Conservation (phyloP, 2,888 invertebrate genomes). For the Ecdyonurus torrentis region DNA sequence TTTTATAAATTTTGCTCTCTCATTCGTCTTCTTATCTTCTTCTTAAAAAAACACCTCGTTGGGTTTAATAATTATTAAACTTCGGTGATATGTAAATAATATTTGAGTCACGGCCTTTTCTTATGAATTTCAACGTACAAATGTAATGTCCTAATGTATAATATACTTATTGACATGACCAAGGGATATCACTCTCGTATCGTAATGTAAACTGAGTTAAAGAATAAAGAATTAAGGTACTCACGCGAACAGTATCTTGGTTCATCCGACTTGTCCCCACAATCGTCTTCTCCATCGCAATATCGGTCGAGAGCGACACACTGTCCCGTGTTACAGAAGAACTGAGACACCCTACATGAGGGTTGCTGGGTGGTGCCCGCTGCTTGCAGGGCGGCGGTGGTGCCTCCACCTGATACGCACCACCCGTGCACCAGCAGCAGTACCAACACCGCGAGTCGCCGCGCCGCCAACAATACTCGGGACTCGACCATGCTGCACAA, state of each 20-base stretch:
- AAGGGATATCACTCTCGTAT: no score
- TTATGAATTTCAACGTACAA: no score
- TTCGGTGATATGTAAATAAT: no score
- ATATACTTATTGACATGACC: no score
- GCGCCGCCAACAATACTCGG: not conserved
- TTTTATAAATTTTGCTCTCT: no score
- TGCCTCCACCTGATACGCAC: not conserved
- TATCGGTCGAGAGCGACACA: constrained; percentile 57
- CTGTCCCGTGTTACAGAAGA: constrained; percentile 39
- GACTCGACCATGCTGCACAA: not conserved
- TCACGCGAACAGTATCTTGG: constrained; percentile 58
- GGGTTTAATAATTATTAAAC: no score
- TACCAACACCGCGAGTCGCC: not conserved
- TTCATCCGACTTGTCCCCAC: constrained; percentile 63
- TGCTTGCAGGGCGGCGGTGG: constrained; percentile 6
- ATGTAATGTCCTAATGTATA: no score
- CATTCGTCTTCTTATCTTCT: no score
- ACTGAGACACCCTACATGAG: constrained; percentile 38
- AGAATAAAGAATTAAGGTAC: no score
- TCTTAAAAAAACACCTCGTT: no score
- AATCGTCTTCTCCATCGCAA: constrained; percentile 62
- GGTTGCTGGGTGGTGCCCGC: constrained; percentile 7
- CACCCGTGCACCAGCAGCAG: constrained; percentile 1
- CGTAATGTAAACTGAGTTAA: no score
- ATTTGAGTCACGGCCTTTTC: no score